These are phyloP conservation scores for Emydocephalus ijimae DNA, from an alignment of 2,113 vertebrate genomes.

Conservation along the genomic window DNA sequence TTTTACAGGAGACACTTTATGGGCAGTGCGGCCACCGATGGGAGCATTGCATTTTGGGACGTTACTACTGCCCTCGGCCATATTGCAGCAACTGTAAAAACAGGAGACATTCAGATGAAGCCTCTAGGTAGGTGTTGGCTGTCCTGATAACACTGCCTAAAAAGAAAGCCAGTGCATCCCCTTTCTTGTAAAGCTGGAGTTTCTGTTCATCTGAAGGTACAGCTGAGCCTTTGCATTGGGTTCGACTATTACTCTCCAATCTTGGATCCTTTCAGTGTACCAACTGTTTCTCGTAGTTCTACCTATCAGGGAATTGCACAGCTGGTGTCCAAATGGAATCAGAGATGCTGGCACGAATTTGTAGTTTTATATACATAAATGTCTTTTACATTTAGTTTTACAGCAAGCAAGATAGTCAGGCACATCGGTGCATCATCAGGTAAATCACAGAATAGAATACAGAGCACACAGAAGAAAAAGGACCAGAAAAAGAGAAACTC, in stretches of 20 bases:
- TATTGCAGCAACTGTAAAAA: fast-evolving
- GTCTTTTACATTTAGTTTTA: neutral
- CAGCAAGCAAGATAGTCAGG: neutral
- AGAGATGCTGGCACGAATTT: neutral
- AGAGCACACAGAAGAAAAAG: neutral
- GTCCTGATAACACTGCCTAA: neutral
- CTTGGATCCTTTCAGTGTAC: fast-evolving
- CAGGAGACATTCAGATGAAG: conserved; percentile 17
- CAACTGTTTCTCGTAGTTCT: neutral
- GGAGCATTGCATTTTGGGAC: conserved; percentile 86
- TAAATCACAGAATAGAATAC: neutral
- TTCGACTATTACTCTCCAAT: neutral
- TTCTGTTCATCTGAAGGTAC: neutral
- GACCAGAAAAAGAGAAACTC: neutral
- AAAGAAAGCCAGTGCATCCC: neutral
- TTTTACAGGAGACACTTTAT: conserved; percentile 75
- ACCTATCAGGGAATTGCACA: fast-evolving
- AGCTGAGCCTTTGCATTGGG: neutral
- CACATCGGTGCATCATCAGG: neutral
- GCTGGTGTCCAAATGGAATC: neutral
- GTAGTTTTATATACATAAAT: neutral
- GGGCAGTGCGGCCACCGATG: conserved; percentile 89
- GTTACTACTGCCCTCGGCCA: conserved; percentile 59
- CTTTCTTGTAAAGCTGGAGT: fast-evolving
- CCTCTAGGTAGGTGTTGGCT: conserved; percentile 51